Percentiles rank a stretch among this genome's conserved stretches.
phyloP scores from a whole-genome alignment of 2,113 vertebrate genomes.

The Sorex araneus region DNA sequence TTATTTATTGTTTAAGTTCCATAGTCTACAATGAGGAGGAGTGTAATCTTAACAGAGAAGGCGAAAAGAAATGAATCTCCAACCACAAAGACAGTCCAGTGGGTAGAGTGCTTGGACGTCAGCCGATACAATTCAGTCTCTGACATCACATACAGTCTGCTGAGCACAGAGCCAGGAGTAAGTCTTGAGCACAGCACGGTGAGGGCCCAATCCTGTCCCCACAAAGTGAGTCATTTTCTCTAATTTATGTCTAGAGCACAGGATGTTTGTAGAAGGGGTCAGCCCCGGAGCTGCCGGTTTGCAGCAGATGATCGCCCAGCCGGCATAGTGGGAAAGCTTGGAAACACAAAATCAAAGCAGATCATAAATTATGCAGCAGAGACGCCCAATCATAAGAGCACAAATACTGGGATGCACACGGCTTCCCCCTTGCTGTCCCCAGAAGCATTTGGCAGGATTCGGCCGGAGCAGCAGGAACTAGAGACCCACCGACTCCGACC shows the following conservation, averaged over 20 bases:
- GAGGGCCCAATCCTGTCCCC: no score
- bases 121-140: no score
- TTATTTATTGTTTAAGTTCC: slow-evolving; percentile 62
- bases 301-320: slow-evolving; percentile 39
- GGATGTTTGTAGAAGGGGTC: slow-evolving; percentile 52
- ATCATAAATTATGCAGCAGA: slow-evolving; percentile 77
- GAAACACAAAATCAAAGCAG: slow-evolving; percentile 77
- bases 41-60: slow-evolving; percentile 64
- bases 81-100: no score
- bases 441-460: slow-evolving; percentile 37
- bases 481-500: slow-evolving; percentile 54
- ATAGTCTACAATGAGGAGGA: slow-evolving; percentile 66
- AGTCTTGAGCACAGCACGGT: no score
- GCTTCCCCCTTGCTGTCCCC: neutral
- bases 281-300: slow-evolving; percentile 70
- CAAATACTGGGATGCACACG: slow-evolving; percentile 7
- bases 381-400: slow-evolving; percentile 49
- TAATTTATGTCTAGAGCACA: slow-evolving; percentile 49
- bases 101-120: no score
- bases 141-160: no score
- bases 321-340: slow-evolving; percentile 68
- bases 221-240: neutral
- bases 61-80: neutral
- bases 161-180: no score
- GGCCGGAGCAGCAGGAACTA: neutral